Conservation (phyloP, 2,113 vertebrate species). For the Psittacula cyanocephala region DNA sequence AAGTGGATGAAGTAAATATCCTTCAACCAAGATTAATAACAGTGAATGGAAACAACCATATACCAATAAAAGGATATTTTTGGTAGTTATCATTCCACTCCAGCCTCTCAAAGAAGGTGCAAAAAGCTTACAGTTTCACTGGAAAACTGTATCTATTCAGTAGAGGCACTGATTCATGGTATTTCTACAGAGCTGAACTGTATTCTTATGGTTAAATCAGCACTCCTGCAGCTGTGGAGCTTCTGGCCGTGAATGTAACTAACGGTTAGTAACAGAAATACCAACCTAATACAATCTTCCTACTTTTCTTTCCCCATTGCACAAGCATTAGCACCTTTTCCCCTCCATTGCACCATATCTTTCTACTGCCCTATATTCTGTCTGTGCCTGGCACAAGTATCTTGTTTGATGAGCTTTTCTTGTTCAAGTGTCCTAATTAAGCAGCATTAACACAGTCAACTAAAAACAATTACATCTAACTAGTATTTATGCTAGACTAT, state of each 20-base stretch:
- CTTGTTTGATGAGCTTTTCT: background rate
- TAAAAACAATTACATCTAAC: background rate
- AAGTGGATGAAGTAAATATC: background rate
- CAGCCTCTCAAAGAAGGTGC: background rate
- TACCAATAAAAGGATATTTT: background rate
- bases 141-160: background rate
- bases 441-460: background rate
- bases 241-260: background rate
- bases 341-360: fast-evolving
- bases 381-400: background rate
- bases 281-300: background rate
- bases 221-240: background rate
- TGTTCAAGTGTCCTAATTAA: background rate
- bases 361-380: background rate
- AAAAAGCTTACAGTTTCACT: background rate
- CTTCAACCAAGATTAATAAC: background rate
- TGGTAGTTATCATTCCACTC: background rate
- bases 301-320: background rate
- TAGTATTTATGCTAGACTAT: background rate
- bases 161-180: background rate
- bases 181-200: background rate
- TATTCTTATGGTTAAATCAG: background rate
- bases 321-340: background rate
- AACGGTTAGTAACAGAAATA: background rate
- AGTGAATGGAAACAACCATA: background rate